Percentiles rank a stretch among this genome's conserved stretches.
These are phyloP conservation scores for Rugalucina vietnamica DNA, from an alignment of 2,888 invertebrate species.

Conservation along the genomic window DNA sequence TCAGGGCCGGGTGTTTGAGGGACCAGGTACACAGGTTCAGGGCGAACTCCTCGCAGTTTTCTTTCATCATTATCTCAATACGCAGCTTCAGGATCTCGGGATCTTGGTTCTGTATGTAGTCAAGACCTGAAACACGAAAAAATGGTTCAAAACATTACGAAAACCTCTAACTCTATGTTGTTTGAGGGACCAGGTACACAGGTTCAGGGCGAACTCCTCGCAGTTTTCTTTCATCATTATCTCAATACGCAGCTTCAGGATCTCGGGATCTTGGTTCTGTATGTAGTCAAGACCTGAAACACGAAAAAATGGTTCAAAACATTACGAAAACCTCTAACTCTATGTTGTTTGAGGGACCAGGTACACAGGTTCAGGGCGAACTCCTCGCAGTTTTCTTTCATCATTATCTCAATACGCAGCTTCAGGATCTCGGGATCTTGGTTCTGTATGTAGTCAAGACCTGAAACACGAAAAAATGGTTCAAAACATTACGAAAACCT, in stretches of 20 bases:
- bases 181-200: conserved; percentile 79
- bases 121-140: conserved; percentile 46
- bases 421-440: conserved; percentile 78
- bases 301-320: too few relatives aligned
- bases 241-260: conserved; percentile 79
- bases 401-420: conserved; percentile 81
- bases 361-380: conserved; percentile 82
- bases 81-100: conserved; percentile 78
- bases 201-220: conserved; percentile 82
- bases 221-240: conserved; percentile 82
- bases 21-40: conserved; percentile 82
- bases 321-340: too few relatives aligned
- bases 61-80: conserved; percentile 81
- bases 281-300: conserved; percentile 69
- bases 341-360: conserved; percentile 79
- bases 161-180: too few relatives aligned
- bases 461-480: conserved; percentile 47
- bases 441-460: conserved; percentile 69
- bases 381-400: conserved; percentile 82
- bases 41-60: conserved; percentile 82
- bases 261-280: conserved; percentile 73
- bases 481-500: too few relatives aligned
- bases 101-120: conserved; percentile 75
- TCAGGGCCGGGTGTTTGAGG: conserved; percentile 74
- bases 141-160: too few relatives aligned